These are phyloP conservation scores for Periophthalmus magnuspinnatus DNA, from an alignment of 2,797 vertebrate species.

Conservation along the genomic window DNA sequence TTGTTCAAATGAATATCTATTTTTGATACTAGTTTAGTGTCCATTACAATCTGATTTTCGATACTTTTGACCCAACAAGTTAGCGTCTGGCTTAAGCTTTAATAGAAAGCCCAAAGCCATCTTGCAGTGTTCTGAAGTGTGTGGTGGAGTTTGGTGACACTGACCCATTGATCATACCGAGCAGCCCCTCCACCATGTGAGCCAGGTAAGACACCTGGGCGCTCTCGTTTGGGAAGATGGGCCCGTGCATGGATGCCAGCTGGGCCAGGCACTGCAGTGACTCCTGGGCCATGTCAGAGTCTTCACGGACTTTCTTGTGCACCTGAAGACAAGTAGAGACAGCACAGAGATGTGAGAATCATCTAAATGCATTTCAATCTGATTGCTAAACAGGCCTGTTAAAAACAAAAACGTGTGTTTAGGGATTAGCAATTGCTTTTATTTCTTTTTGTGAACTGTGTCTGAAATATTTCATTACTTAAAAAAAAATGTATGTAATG, in stretches of 20 bases:
- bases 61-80: no score
- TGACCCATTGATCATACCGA: slow-evolving; percentile 97
- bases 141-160: slow-evolving; percentile 51
- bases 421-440: no score
- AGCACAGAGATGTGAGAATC: neutral
- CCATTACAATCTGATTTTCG: no score
- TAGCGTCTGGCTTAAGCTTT: no score
- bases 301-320: slow-evolving; percentile 97
- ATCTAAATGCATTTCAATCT: neutral
- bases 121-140: neutral
- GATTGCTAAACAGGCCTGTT: neutral
- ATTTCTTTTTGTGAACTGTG: no score
- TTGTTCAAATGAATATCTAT: no score
- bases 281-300: slow-evolving; percentile 99
- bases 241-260: slow-evolving; percentile 95
- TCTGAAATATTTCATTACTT: no score
- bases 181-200: slow-evolving; percentile 96
- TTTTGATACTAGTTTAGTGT: no score
- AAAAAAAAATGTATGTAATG: no score
- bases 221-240: slow-evolving; percentile 93
- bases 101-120: no score
- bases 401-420: no score
- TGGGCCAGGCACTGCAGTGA: slow-evolving; percentile 97
- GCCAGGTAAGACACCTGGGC: slow-evolving; percentile 97
- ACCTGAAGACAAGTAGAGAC: slow-evolving; percentile 79